Evolutionary conservation across 2,113 vertebrate genomes (phyloP).

Genomic region (Perca flavescens): DNA sequence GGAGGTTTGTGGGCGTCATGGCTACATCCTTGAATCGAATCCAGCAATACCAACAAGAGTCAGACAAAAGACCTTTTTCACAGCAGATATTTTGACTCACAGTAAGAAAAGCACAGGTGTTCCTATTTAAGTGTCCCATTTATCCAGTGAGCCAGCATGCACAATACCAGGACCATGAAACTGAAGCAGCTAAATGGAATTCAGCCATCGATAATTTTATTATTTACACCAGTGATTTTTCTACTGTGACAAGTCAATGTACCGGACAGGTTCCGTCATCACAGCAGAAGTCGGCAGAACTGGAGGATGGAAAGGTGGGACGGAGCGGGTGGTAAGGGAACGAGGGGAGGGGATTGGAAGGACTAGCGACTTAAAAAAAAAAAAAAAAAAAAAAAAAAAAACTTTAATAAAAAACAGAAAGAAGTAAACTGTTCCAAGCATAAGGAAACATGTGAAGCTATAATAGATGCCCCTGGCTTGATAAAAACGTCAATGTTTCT

Average conservation of each 20-base stretch:
- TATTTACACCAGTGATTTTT: neutral
- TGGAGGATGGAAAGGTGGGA: too few relatives aligned
- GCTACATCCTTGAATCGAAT: neutral
- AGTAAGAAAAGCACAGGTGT: neutral
- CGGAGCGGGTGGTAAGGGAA: too few relatives aligned
- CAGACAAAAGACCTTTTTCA: neutral
- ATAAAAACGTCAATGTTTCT: neutral
- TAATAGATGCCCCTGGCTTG: neutral
- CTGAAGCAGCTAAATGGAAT: neutral
- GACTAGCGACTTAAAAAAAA: too few relatives aligned
- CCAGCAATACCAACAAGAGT: neutral
- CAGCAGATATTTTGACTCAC: neutral
- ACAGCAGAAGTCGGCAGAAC: neutral
- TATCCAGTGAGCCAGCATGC: neutral
- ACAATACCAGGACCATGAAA: neutral
- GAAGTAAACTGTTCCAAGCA: neutral
- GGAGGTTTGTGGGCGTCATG: neutral
- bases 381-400: too few relatives aligned
- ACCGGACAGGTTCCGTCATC: neutral
- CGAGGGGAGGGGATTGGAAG: too few relatives aligned
- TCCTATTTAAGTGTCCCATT: neutral
- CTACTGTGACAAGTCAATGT: neutral
- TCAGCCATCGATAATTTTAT: neutral
- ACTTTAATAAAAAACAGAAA: neutral
- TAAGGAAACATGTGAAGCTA: neutral